Percentiles rank a stretch among this genome's conserved stretches.
These are phyloP conservation scores for Sycon ciliatum DNA, from an alignment of 37 sponge, comb jelly and placozoan species.

Conservation along the genomic window DNA sequence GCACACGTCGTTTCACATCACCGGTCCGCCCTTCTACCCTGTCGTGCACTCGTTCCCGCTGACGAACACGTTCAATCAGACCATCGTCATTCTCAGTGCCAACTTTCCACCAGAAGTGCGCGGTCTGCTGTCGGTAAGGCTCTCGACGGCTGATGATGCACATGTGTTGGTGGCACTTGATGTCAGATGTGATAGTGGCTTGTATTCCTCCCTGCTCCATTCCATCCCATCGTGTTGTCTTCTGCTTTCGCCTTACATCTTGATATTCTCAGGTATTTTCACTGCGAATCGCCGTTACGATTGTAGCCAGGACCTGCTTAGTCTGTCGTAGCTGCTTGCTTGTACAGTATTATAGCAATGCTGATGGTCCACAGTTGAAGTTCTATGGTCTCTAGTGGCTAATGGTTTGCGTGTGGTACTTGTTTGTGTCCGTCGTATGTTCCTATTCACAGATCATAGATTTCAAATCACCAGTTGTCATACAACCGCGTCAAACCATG, in stretches of 20 bases:
- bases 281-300: too few species aligned
- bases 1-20: conserved; percentile 40
- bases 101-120: conserved; percentile 35
- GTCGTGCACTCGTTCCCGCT: conserved; percentile 44
- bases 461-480: conserved; percentile 11
- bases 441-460: not conserved
- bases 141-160: too few species aligned
- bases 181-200: too few species aligned
- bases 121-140: too few species aligned
- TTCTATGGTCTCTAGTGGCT: not conserved
- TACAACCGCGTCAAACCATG: not conserved
- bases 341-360: not conserved
- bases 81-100: conserved; percentile 51
- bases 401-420: not conserved
- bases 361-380: not conserved
- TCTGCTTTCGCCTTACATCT: too few species aligned
- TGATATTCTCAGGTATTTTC: too few species aligned
- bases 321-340: too few species aligned
- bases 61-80: conserved; percentile 37
- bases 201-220: too few species aligned
- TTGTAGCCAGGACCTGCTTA: too few species aligned
- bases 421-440: not conserved
- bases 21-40: conserved; percentile 54
- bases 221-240: too few species aligned
- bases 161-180: too few species aligned